Conservation (phyloP, 2,113 vertebrate species). For the Chinchilla lanigera region DNA sequence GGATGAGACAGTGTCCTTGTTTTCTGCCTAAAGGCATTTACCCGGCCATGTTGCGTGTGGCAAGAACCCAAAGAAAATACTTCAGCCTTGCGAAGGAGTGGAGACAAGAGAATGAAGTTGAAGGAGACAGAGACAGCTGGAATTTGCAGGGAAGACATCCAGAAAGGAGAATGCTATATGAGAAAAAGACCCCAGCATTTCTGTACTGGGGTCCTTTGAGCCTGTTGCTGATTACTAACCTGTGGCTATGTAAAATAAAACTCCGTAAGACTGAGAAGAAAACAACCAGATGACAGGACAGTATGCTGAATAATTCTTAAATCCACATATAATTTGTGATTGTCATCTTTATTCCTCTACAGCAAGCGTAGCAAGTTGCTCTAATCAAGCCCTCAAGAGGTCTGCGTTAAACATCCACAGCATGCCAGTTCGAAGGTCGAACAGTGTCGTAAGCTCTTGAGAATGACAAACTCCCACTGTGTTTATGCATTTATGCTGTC, state of each 20-base stretch:
- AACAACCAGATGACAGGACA: neutral
- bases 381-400: neutral
- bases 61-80: neutral
- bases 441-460: neutral
- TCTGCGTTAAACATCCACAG: neutral
- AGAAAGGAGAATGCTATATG: neutral
- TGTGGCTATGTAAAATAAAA: neutral
- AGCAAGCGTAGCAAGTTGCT: neutral
- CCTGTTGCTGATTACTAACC: conserved; percentile 9
- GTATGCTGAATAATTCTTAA: neutral
- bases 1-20: neutral
- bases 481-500: neutral
- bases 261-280: neutral
- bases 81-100: neutral
- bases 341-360: neutral
- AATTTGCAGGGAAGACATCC: neutral
- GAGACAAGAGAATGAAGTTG: neutral
- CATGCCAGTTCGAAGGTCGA: neutral
- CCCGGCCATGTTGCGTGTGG: neutral
- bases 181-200: neutral
- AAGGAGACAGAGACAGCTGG: neutral
- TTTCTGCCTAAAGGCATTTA: neutral
- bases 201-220: neutral
- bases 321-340: neutral
- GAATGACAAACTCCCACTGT: neutral